Conservation (phyloP, 2,888 invertebrate genomes). For the Coenonympha glycerion region DNA sequence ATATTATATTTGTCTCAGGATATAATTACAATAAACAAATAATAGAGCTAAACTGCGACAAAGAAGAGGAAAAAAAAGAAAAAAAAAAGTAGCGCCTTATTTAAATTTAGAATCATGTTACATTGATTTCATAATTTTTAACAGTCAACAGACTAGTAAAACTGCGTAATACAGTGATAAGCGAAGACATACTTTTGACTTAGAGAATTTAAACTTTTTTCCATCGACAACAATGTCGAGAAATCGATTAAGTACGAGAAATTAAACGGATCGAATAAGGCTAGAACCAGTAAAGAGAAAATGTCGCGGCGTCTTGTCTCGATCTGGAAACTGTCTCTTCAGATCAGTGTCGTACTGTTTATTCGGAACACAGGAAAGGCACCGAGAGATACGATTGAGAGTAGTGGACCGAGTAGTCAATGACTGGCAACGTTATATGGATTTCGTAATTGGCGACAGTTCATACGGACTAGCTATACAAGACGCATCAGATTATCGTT, state of each 20-base stretch:
- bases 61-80: too few species aligned
- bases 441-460: slow-evolving; percentile 61
- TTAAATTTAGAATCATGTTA: background rate
- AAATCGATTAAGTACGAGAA: slow-evolving; percentile 19
- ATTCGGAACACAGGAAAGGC: slow-evolving; percentile 56
- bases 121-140: background rate
- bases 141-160: background rate
- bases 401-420: slow-evolving; percentile 55
- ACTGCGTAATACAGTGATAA: background rate
- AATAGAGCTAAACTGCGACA: too few species aligned
- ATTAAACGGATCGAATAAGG: slow-evolving; percentile 12
- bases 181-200: background rate
- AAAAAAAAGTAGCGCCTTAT: too few species aligned
- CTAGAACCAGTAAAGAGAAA: slow-evolving; percentile 17
- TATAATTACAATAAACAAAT: too few species aligned
- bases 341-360: slow-evolving; percentile 58
- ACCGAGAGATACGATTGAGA: slow-evolving; percentile 51
- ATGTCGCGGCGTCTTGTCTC: slow-evolving; percentile 52
- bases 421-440: slow-evolving; percentile 59
- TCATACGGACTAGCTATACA: slow-evolving; percentile 50
- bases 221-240: slow-evolving; percentile 17
- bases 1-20: too few species aligned
- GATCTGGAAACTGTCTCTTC: slow-evolving; percentile 63
- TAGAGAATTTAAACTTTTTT: slow-evolving; percentile 11
- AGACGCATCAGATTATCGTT: slow-evolving; percentile 43